Evolutionary conservation across 2,797 vertebrate species (phyloP).

Genomic region (Enteromius mattozi): DNA sequence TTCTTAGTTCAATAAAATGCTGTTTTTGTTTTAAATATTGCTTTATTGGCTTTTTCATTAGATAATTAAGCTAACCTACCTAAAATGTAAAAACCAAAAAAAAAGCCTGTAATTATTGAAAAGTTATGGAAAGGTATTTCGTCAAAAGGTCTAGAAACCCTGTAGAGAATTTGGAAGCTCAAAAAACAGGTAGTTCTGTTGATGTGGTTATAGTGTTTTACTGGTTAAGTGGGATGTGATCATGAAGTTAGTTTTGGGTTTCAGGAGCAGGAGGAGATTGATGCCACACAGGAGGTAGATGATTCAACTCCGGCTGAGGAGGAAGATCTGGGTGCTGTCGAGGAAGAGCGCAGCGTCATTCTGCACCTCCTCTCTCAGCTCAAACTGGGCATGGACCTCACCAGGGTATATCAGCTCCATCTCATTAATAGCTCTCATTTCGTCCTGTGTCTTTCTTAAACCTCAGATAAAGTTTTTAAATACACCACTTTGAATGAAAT

Average conservation of each 20-base stretch:
- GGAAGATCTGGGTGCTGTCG: slow-evolving; percentile 92
- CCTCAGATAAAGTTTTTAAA: background rate
- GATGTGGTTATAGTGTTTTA: background rate
- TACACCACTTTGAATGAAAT: background rate
- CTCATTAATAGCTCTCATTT: slow-evolving; percentile 11
- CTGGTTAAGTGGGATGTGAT: background rate
- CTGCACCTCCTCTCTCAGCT: slow-evolving; percentile 97
- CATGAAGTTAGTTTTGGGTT: slow-evolving; percentile 15
- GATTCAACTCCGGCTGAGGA: slow-evolving; percentile 86
- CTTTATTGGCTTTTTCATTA: background rate
- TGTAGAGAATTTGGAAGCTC: background rate
- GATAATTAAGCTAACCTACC: background rate
- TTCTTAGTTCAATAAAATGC: background rate
- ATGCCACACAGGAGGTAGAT: slow-evolving; percentile 88
- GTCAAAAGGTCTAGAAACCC: background rate
- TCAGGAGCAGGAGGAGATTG: slow-evolving; percentile 91
- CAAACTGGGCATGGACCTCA: slow-evolving; percentile 99
- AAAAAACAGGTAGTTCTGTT: background rate
- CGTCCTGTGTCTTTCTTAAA: slow-evolving; percentile 6
- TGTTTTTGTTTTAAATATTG: background rate
- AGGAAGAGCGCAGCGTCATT: slow-evolving; percentile 97
- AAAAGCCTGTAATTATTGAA: background rate
- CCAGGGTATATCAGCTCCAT: slow-evolving; percentile 80
- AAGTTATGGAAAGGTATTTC: background rate
- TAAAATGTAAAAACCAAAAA: background rate